Evolutionary conservation across 1,140 invertebrate genomes (phyloP).

Genomic region (Radopholus similis): DNA sequence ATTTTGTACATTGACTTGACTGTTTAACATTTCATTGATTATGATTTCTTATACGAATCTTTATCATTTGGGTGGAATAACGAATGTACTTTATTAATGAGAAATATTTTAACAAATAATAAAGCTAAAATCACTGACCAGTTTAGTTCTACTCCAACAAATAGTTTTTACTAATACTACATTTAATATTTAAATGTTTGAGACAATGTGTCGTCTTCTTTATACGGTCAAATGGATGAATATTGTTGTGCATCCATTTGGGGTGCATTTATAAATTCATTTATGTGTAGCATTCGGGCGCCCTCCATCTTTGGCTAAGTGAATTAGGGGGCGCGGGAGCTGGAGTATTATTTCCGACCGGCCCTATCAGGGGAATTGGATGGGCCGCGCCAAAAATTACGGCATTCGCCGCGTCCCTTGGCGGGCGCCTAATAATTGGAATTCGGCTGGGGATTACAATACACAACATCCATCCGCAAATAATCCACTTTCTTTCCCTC

Average conservation of each 20-base stretch:
- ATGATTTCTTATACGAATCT: too few relatives aligned
- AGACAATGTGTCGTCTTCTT: not conserved
- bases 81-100: too few relatives aligned
- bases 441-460: not conserved
- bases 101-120: constrained; percentile 1
- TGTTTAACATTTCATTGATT: not conserved
- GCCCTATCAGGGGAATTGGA: constrained; percentile 12
- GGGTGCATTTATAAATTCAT: constrained; percentile 6
- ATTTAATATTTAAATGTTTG: not conserved
- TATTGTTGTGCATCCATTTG: not conserved
- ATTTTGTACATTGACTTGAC: not conserved
- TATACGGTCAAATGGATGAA: not conserved
- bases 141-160: too few relatives aligned
- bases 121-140: too few relatives aligned
- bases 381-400: constrained; percentile 11
- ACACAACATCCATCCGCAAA: not conserved
- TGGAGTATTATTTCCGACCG: not conserved
- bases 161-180: too few relatives aligned
- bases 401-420: not conserved
- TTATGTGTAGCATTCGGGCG: constrained; percentile 2
- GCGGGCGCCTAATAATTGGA: not conserved
- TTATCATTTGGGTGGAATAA: too few relatives aligned
- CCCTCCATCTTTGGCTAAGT: constrained; percentile 12
- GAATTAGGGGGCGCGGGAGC: constrained; percentile 6
- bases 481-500: not conserved